Conservation (phyloP, 1,140 invertebrate species). For the Heliconius hermathena region DNA sequence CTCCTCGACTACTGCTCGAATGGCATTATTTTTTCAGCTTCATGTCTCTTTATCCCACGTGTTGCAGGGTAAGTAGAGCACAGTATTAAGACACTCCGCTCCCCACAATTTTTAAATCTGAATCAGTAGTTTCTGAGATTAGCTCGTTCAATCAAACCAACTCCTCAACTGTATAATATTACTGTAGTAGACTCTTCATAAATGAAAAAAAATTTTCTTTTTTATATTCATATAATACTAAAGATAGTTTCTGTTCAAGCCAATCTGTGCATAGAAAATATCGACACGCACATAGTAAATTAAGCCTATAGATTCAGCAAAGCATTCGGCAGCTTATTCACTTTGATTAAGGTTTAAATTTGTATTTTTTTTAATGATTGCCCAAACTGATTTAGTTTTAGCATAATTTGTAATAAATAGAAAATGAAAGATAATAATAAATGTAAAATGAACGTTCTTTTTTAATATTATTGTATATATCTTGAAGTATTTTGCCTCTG, state of each 20-base stretch:
- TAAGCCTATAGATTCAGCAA: neutral
- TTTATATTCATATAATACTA: neutral
- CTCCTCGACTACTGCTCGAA: too few species aligned
- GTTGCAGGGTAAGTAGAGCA: too few species aligned
- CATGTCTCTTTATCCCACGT: too few species aligned
- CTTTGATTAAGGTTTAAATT: neutral
- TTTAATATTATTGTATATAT: neutral
- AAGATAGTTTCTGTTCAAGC: slow-evolving; percentile 3
- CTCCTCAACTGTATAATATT: neutral
- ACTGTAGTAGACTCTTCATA: neutral
- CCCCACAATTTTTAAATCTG: too few species aligned
- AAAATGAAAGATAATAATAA: neutral
- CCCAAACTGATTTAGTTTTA: neutral
- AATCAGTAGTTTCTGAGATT: too few species aligned
- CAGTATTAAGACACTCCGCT: too few species aligned
- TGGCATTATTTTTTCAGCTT: too few species aligned
- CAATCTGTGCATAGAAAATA: slow-evolving; percentile 13
- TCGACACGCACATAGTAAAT: slow-evolving; percentile 30
- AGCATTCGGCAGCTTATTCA: neutral
- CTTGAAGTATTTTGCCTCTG: too few species aligned
- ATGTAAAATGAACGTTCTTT: neutral
- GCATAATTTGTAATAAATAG: neutral
- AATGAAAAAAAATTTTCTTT: neutral
- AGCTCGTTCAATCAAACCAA: too few species aligned
- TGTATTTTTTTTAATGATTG: neutral